Percentiles rank a stretch among this genome's conserved stretches.
phyloP scores from a whole-genome alignment of 2,888 invertebrate genomes.

The Linnaemya vulpina region DNA sequence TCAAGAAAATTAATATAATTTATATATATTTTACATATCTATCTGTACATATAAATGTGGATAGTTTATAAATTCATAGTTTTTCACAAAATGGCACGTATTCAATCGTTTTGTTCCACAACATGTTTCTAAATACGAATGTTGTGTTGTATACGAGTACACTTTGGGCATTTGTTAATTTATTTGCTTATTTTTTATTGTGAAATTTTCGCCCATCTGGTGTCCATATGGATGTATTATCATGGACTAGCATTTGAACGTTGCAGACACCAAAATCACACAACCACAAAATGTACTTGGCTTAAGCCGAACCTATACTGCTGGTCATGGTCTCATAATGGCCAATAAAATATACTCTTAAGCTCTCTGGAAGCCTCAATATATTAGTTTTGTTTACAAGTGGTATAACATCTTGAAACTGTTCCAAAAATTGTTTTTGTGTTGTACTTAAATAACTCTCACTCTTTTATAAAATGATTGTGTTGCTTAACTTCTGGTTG shows the following conservation, averaged over 20 bases:
- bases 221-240: background rate
- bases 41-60: background rate
- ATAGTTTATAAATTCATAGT: constrained; percentile 13
- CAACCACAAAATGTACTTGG: background rate
- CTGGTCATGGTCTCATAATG: constrained; percentile 33
- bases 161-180: constrained; percentile 3
- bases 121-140: constrained; percentile 13
- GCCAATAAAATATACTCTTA: constrained; percentile 20
- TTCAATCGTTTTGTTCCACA: background rate
- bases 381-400: constrained; percentile 34
- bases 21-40: constrained; percentile 10
- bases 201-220: background rate
- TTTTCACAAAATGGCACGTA: constrained; percentile 38
- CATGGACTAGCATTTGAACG: background rate
- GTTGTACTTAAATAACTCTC: constrained; percentile 5
- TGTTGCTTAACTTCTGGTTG: background rate
- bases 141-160: background rate
- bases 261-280: background rate
- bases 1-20: background rate
- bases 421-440: constrained; percentile 39
- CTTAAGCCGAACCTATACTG: background rate
- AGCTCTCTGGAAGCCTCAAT: constrained; percentile 27
- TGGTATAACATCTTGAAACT: background rate
- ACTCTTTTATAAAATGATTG: background rate
- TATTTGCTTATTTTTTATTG: background rate